phyloP scores from a whole-genome alignment of 2,797 vertebrate species.

The Manis javanica region DNA sequence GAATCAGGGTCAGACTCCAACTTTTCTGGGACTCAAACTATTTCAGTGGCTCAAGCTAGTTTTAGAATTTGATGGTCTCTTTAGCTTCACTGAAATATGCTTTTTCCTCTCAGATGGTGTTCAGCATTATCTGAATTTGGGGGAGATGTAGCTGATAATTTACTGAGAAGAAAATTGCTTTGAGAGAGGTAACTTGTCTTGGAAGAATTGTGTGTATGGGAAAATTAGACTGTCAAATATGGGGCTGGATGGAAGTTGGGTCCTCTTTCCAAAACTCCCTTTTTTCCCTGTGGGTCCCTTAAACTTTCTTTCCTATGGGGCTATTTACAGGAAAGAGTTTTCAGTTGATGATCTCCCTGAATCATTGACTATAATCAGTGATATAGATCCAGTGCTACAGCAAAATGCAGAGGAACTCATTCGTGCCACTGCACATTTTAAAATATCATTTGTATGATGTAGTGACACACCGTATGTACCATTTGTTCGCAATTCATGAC shows the following conservation, averaged over 20 bases:
- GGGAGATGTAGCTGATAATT: background rate
- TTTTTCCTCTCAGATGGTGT: background rate
- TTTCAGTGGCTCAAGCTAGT: background rate
- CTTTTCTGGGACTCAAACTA: background rate
- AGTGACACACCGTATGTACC: background rate
- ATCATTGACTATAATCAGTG: slow-evolving; percentile 1
- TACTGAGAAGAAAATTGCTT: slow-evolving; percentile 33
- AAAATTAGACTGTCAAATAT: background rate
- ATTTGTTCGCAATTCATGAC: slow-evolving; percentile 52
- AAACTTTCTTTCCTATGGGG: background rate
- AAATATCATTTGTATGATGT: background rate
- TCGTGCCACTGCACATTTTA: slow-evolving; percentile 39
- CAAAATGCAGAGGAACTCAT: slow-evolving; percentile 28
- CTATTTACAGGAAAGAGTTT: background rate
- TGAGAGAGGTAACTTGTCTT: background rate
- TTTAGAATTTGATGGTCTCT: background rate
- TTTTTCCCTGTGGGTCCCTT: background rate
- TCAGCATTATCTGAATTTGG: slow-evolving; percentile 28
- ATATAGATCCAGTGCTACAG: background rate
- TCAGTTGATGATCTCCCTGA: background rate
- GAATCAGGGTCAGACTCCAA: background rate
- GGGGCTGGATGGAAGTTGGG: background rate
- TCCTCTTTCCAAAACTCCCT: background rate
- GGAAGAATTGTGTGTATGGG: background rate
- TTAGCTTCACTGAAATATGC: background rate